These are phyloP conservation scores for Acronicta leporina DNA, from an alignment of 2,888 invertebrate species.

Conservation along the genomic window DNA sequence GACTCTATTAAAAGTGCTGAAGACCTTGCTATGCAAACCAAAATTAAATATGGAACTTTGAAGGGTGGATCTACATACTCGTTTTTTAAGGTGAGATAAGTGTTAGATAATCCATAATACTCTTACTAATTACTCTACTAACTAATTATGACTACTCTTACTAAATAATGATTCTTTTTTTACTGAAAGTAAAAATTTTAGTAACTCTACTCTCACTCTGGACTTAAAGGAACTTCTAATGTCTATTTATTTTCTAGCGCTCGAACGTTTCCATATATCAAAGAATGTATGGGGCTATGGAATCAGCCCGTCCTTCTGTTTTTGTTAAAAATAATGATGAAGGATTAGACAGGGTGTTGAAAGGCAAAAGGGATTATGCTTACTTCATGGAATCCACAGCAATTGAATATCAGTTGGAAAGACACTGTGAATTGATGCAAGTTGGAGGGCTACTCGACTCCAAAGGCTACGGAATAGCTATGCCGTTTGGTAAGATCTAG, in stretches of 20 bases:
- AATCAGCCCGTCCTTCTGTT: slow-evolving; percentile 94
- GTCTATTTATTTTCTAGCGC: slow-evolving; percentile 86
- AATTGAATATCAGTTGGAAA: slow-evolving; percentile 96
- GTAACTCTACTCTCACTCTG: no score
- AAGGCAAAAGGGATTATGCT: slow-evolving; percentile 95
- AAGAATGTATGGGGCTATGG: slow-evolving; percentile 98
- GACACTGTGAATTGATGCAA: slow-evolving; percentile 95
- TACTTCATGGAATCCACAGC: slow-evolving; percentile 99
- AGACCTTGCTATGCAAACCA: slow-evolving; percentile 97
- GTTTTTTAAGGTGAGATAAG: slow-evolving; percentile 93
- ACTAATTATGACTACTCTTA: no score
- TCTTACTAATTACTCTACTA: no score
- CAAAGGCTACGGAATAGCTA: slow-evolving; percentile 97
- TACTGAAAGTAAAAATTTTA: no score
- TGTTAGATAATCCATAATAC: no score
- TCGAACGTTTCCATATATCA: slow-evolving; percentile 97
- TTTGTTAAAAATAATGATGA: slow-evolving; percentile 95
- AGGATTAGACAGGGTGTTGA: slow-evolving; percentile 95
- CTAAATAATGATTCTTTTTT: no score
- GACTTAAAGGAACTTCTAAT: neutral
- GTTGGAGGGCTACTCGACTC: slow-evolving; percentile 94
- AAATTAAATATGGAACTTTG: slow-evolving; percentile 98
- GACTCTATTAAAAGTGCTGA: slow-evolving; percentile 97
- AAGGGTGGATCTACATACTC: slow-evolving; percentile 95
- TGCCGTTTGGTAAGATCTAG: slow-evolving; percentile 93